phyloP scores from a whole-genome alignment of 2,888 invertebrate species.

The Drosophila meridiana region DNA sequence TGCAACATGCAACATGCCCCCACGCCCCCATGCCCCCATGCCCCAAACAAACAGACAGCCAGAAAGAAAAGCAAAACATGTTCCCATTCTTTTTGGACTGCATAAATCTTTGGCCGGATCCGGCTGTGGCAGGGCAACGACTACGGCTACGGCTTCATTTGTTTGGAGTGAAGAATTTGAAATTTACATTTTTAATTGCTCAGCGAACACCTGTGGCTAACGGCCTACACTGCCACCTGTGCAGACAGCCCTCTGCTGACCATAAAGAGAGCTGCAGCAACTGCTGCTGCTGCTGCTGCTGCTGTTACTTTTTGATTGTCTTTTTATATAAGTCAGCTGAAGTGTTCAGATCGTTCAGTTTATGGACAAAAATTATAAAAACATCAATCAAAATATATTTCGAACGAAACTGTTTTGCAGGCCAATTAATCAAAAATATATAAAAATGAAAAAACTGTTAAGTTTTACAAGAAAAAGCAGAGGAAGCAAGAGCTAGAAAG shows the following conservation, averaged over 20 bases:
- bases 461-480: constrained; percentile 49
- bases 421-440: constrained; percentile 71
- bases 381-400: constrained; percentile 75
- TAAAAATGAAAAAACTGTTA: constrained; percentile 50
- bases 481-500: not conserved
- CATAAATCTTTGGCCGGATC: constrained; percentile 66
- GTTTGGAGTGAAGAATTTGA: constrained; percentile 67
- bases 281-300: not conserved
- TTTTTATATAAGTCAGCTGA: constrained; percentile 1
- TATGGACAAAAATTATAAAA: constrained; percentile 68
- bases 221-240: not conserved
- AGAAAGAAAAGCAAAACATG: constrained; percentile 11
- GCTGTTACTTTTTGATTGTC: not conserved
- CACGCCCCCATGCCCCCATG: constrained; percentile 21
- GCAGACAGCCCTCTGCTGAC: not conserved
- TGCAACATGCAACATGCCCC: constrained; percentile 68
- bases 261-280: constrained; percentile 4
- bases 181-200: constrained; percentile 75
- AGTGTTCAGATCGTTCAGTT: constrained; percentile 20
- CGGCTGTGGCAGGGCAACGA: constrained; percentile 50
- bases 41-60: constrained; percentile 15
- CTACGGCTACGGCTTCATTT: constrained; percentile 46
- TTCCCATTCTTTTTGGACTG: constrained; percentile 56
- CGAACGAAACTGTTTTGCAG: constrained; percentile 52
- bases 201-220: constrained; percentile 50